These are phyloP conservation scores for Lapara coniferarum DNA, from an alignment of 2,888 invertebrate species.

Conservation along the genomic window DNA sequence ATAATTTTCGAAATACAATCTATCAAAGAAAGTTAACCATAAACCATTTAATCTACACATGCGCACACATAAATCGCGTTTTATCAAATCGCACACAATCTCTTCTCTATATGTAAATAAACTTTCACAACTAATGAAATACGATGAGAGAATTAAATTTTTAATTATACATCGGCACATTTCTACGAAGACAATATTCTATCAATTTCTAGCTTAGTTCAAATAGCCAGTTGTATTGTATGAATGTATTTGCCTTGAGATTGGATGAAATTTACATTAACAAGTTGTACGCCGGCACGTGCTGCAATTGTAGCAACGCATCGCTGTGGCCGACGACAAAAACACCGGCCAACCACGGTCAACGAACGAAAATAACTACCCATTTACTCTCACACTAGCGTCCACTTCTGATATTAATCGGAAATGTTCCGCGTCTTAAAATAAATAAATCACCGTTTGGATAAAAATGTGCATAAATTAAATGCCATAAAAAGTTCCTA, in stretches of 20 bases:
- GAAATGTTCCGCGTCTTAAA: slow-evolving; percentile 45
- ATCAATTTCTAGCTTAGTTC: neutral
- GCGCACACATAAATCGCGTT: neutral
- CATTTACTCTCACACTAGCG: slow-evolving; percentile 47
- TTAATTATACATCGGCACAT: neutral
- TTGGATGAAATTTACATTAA: slow-evolving; percentile 30
- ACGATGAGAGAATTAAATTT: neutral
- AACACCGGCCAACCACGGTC: slow-evolving; percentile 62
- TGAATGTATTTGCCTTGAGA: neutral
- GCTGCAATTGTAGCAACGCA: slow-evolving; percentile 45
- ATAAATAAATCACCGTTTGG: slow-evolving; percentile 46
- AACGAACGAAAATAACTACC: slow-evolving; percentile 67
- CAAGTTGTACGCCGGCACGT: slow-evolving; percentile 48
- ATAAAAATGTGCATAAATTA: slow-evolving; percentile 34
- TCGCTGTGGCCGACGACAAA: slow-evolving; percentile 52
- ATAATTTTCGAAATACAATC: slow-evolving; percentile 17
- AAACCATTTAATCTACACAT: slow-evolving; percentile 12
- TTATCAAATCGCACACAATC: slow-evolving; percentile 3
- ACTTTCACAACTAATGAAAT: slow-evolving; percentile 20
- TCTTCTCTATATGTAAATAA: slow-evolving; percentile 21
- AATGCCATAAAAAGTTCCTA: slow-evolving; percentile 10
- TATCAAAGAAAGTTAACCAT: slow-evolving; percentile 8
- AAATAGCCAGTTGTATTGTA: neutral
- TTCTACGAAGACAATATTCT: slow-evolving; percentile 5
- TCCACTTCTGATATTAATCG: slow-evolving; percentile 43